A percentile compares a stretch with the other conserved stretches of the same genome.
These are phyloP conservation scores for Melanargia galathea DNA, from an alignment of 2,888 invertebrate species.

Conservation along the genomic window DNA sequence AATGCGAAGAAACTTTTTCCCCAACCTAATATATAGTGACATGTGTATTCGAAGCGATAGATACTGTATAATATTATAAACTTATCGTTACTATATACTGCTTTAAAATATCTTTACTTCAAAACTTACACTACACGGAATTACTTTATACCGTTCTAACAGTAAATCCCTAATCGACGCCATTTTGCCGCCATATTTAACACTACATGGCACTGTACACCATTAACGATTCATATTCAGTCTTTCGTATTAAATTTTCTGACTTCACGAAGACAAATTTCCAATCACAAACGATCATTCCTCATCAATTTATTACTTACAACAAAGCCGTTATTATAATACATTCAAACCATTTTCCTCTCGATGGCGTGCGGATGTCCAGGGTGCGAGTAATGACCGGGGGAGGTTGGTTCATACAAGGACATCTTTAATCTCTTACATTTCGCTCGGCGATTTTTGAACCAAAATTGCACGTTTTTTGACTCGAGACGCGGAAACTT, in stretches of 20 bases:
- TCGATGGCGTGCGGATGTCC: constrained; percentile 80
- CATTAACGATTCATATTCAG: constrained; percentile 74
- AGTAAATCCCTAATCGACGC: constrained; percentile 24
- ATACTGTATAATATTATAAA: constrained; percentile 29
- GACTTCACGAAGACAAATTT: constrained; percentile 43
- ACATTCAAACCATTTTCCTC: constrained; percentile 68
- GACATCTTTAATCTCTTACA: constrained; percentile 98
- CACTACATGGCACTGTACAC: constrained; percentile 79
- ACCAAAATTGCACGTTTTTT: constrained; percentile 99
- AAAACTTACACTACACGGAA: constrained; percentile 20
- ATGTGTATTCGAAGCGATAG: constrained; percentile 53
- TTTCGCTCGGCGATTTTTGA: constrained; percentile 98
- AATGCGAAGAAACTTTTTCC: too few species aligned
- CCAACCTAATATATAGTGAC: constrained; percentile 51
- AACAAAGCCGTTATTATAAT: constrained; percentile 6
- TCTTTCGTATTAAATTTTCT: constrained; percentile 65
- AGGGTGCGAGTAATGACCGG: constrained; percentile 83
- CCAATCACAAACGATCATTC: constrained; percentile 14
- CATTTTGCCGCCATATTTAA: constrained; percentile 54
- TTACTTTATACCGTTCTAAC: constrained; percentile 31
- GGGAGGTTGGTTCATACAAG: constrained; percentile 88
- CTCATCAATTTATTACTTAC: constrained; percentile 16
- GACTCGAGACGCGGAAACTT: constrained; percentile 99
- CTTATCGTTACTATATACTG: constrained; percentile 27
- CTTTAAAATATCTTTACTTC: constrained; percentile 43